Conservation (phyloP, 2,113 vertebrate species). For the Typhlomys cinereus region DNA sequence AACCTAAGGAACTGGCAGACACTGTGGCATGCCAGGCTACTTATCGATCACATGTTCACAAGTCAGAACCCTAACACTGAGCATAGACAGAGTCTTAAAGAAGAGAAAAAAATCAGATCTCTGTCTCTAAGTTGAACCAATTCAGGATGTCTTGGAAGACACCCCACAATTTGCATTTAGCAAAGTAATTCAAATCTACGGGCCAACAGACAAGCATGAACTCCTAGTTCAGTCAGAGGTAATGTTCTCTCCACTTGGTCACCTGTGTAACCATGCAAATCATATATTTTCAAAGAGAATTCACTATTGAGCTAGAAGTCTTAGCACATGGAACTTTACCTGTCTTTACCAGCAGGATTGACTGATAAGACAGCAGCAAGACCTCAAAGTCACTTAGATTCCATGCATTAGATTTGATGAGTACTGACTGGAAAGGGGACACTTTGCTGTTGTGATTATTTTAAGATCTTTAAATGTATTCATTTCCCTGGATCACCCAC, state of each 20-base stretch:
- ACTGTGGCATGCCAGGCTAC: no score
- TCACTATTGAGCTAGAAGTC: not conserved
- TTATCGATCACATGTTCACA: no score
- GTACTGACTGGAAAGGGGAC: no score
- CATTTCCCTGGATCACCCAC: no score
- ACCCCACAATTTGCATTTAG: not conserved
- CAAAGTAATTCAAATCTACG: not conserved
- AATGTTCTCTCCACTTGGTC: not conserved
- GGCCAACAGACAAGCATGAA: not conserved
- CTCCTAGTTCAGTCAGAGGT: not conserved
- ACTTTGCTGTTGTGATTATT: no score
- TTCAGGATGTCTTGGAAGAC: not conserved
- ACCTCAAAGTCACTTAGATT: no score
- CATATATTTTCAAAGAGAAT: not conserved
- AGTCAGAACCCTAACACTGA: no score
- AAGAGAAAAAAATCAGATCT: slow-evolving; percentile 1
- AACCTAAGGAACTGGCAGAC: no score
- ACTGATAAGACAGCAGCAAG: no score
- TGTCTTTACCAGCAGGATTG: slow-evolving; percentile 42
- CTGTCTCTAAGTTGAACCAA: not conserved
- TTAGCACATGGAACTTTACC: not conserved
- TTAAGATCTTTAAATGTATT: no score
- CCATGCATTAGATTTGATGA: no score
- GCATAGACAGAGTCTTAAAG: slow-evolving; percentile 16
- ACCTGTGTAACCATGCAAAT: not conserved